phyloP scores from a whole-genome alignment of 2,113 vertebrate species.

The Rana temporaria region DNA sequence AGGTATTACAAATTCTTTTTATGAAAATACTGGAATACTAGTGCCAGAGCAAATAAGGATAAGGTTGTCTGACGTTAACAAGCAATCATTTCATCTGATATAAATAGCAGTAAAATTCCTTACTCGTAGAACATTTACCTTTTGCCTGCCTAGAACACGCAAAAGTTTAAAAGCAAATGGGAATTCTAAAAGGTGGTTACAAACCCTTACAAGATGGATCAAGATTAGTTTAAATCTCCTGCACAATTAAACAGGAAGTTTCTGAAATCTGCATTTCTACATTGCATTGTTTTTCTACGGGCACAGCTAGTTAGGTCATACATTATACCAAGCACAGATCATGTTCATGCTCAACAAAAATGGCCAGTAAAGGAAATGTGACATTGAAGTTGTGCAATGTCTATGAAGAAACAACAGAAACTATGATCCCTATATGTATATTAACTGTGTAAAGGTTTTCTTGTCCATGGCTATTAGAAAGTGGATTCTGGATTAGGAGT shows the following conservation, averaged over 20 bases:
- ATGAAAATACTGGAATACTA: too few species aligned
- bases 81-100: too few species aligned
- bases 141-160: too few species aligned
- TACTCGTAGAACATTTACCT: too few species aligned
- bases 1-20: too few species aligned
- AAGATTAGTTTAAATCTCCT: slow-evolving; percentile 30
- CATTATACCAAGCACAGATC: neutral
- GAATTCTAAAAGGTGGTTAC: neutral
- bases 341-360: slow-evolving; percentile 15
- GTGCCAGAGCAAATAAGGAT: too few species aligned
- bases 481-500: neutral
- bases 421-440: neutral
- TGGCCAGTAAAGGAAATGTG: slow-evolving; percentile 34
- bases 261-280: slow-evolving; percentile 38
- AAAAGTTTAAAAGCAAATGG: too few species aligned
- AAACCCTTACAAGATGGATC: slow-evolving; percentile 1
- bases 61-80: too few species aligned
- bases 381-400: neutral
- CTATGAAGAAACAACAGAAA: slow-evolving; percentile 19
- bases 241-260: slow-evolving; percentile 52
- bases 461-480: neutral
- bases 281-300: slow-evolving; percentile 42
- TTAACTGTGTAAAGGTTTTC: too few species aligned
- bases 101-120: too few species aligned
- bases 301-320: neutral